Evolutionary conservation across 2,113 vertebrate genomes (phyloP), one percentile per base, ranked within the genome.

Genomic region (Lota lota): DNA sequence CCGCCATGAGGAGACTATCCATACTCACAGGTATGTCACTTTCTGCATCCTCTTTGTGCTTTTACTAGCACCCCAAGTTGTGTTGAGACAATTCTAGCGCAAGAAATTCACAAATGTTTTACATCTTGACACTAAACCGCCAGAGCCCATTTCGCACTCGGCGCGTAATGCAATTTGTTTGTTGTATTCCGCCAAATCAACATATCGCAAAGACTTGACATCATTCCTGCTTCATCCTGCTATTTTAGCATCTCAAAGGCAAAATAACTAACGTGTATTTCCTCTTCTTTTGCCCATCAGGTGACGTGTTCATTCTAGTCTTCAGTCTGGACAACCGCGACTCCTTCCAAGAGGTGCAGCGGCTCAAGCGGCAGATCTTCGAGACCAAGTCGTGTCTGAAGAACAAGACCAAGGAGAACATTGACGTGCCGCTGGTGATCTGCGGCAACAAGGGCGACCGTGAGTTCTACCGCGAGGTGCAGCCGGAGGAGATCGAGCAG

Each of bases 311-410:
- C 79, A 96, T 99, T 78, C 92, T 99, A 0, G 97, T 99, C 18
- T 99, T 99, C 92, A 98, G 97, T 56, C 85, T 99, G 81, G 97
- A 99, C 90, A 98, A 94, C 89, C 91, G 94, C 1, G 97, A 98
- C 76, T 99, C 97, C 66, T 99, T 99, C 18, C 93, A 95, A 77
- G 97, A 99, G 90, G 97, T 97, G 60, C 95, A 96, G 83, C 92
- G 94, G 63, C 93, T 99, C 64, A 98, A 97, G 76, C 93, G 94
- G 72, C 97, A 99, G 87, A 99, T 99, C 75, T 90, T 95, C 22
- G 96, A 99, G 88, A 99, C 96, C 75, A 99, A 99, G 84, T 96
- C 94, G 0, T 96, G 96, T 81, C 92, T 99, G 73, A 97, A 95
- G 75, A 97, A 95, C 90, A 98, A 97, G 80, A 97, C 94, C 79